Conservation (phyloP, 1,140 invertebrate species). For the Cepaea nemoralis region DNA sequence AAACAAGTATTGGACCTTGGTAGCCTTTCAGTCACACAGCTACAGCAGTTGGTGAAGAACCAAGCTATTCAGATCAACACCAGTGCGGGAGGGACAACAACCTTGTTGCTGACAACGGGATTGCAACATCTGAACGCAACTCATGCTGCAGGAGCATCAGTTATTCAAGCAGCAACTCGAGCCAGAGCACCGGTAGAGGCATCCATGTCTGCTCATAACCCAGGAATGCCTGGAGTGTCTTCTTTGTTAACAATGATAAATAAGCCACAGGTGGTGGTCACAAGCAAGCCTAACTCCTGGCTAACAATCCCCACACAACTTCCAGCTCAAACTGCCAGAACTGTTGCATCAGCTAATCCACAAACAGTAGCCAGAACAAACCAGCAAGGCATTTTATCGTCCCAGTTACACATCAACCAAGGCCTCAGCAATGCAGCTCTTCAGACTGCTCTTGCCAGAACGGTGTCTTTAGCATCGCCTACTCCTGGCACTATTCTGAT, state of each 20-base stretch:
- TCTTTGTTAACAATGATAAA: not conserved
- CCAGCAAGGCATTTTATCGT: not conserved
- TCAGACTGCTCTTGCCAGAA: not conserved
- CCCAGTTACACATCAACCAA: not conserved
- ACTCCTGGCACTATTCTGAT: too few species aligned
- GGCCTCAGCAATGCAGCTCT: not conserved
- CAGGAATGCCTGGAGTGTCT: not conserved
- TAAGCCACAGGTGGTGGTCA: conserved; percentile 10
- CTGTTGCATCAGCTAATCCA: not conserved
- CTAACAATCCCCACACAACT: conserved; percentile 4
- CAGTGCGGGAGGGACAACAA: conserved; percentile 19
- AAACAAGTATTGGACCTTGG: conserved; percentile 35
- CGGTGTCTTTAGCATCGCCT: not conserved
- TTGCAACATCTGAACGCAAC: not conserved
- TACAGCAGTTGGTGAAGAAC: conserved; percentile 49
- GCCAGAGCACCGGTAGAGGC: too few species aligned
- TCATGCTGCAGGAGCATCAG: not conserved
- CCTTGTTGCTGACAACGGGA: conserved; percentile 32
- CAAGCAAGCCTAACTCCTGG: not conserved
- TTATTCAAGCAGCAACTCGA: too few species aligned
- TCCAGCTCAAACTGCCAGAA: not conserved
- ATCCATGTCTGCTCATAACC: too few species aligned
- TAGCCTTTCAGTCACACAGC: conserved; percentile 22
- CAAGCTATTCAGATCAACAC: conserved; percentile 45
- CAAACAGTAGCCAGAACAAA: not conserved